Conservation (phyloP, 1,140 invertebrate species). For the Musca vetustissima region DNA sequence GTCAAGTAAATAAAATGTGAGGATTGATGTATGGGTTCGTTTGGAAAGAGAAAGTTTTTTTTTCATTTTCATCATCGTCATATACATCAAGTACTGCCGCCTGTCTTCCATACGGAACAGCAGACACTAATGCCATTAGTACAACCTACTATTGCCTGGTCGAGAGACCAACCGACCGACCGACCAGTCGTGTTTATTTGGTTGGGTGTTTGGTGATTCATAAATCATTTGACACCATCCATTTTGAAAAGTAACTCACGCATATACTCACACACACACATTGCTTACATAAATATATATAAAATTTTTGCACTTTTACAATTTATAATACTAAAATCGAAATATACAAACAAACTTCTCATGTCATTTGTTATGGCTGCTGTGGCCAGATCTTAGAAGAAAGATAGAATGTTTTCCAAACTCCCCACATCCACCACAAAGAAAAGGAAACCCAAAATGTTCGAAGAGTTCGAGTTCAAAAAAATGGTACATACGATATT, state of each 20-base stretch:
- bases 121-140: no score
- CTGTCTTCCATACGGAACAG: no score
- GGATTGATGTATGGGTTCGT: no score
- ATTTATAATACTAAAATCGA: not conserved
- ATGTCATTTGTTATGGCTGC: not conserved
- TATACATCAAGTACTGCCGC: no score
- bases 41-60: constrained; percentile 3
- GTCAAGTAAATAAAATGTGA: no score
- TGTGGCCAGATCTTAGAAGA: no score
- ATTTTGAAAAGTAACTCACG: not conserved
- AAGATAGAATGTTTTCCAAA: no score
- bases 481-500: not conserved
- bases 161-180: no score
- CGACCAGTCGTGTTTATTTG: not conserved
- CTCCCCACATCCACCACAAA: not conserved
- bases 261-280: no score
- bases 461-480: not conserved
- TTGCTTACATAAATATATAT: no score
- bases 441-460: not conserved
- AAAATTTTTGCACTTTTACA: not conserved
- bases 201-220: not conserved
- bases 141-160: no score
- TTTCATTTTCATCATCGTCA: not conserved
- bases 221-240: not conserved
- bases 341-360: not conserved